Conservation (phyloP, 2,113 vertebrate species). For the Sarotherodon lohbergeri region DNA sequence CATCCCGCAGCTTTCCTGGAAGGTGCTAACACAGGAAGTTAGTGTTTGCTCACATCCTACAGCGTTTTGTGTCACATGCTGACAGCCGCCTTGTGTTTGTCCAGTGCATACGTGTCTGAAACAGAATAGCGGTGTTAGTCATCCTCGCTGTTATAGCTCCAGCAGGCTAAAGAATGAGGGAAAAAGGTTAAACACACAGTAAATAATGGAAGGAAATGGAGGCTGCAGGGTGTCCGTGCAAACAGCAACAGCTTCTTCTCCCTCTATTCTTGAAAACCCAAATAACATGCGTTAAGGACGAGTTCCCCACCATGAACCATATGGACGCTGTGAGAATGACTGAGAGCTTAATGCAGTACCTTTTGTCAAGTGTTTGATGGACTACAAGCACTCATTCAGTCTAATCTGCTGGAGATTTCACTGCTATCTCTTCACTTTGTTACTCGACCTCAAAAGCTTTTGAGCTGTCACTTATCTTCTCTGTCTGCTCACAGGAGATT, state of each 20-base stretch:
- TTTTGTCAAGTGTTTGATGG: not conserved
- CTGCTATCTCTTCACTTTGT: constrained; percentile 11
- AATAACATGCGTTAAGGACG: not conserved
- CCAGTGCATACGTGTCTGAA: constrained; percentile 18
- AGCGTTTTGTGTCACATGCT: not conserved
- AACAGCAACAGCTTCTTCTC: not conserved
- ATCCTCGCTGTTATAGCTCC: not conserved
- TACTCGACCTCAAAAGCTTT: constrained; percentile 4
- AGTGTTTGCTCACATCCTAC: constrained; percentile 40
- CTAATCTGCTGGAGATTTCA: not conserved
- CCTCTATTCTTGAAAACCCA: not conserved
- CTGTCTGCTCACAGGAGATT: constrained; percentile 1
- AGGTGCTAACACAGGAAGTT: constrained; percentile 28
- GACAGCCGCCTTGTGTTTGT: not conserved
- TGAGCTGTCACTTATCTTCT: constrained; percentile 1
- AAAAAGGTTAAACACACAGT: not conserved
- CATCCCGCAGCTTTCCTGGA: constrained; percentile 11
- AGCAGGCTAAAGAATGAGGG: not conserved
- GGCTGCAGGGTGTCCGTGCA: not conserved
- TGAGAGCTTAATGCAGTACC: not conserved
- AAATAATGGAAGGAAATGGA: constrained; percentile 48
- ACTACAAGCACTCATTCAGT: not conserved
- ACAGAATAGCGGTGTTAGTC: constrained; percentile 34
- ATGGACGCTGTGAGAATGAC: not conserved
- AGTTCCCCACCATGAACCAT: not conserved